Conservation (phyloP, 2,113 vertebrate genomes). For the Phalacrocorax pelagicus region DNA sequence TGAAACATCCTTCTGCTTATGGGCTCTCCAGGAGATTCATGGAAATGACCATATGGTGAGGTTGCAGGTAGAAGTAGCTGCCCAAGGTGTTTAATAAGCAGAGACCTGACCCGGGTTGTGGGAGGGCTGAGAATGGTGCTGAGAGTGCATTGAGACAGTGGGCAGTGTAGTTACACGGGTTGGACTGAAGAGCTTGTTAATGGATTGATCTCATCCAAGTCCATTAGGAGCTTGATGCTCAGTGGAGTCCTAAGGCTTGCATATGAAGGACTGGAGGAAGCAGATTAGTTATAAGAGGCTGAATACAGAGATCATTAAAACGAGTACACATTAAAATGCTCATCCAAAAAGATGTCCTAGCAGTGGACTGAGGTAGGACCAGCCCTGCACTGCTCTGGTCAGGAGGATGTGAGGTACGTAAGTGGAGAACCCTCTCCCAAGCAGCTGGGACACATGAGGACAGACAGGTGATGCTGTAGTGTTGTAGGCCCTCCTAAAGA, state of each 20-base stretch:
- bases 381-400: not conserved
- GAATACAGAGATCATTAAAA: not conserved
- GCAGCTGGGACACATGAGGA: not conserved
- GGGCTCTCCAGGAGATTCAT: not conserved
- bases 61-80: not conserved
- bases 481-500: not conserved
- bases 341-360: not conserved
- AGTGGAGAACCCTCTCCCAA: not conserved
- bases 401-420: not conserved
- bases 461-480: not conserved
- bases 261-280: not conserved
- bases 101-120: not conserved
- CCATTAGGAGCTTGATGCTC: slow-evolving; percentile 17
- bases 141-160: not conserved
- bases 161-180: not conserved
- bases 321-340: not conserved
- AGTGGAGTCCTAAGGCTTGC: not conserved
- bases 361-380: not conserved
- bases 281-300: slow-evolving; percentile 17
- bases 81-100: slow-evolving; percentile 11
- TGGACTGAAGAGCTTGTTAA: not conserved
- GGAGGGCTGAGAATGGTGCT: not conserved
- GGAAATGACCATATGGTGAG: not conserved
- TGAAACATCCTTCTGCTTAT: not conserved
- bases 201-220: slow-evolving; percentile 35